A percentile compares a stretch with the other conserved stretches of the same genome.
phyloP scores from a whole-genome alignment of 2,113 vertebrate species.

The Gobius niger region DNA sequence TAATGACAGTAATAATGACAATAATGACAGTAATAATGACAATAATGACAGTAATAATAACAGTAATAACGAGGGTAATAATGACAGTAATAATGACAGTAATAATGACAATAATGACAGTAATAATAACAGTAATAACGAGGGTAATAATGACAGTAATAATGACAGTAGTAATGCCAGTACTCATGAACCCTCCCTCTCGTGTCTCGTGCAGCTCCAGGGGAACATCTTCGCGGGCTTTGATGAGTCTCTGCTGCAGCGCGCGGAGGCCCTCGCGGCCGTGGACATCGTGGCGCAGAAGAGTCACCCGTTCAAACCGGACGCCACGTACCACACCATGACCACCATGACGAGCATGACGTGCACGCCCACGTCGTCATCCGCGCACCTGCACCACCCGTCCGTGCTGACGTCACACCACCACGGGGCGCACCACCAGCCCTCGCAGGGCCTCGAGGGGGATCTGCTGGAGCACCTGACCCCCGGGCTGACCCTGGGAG shows the following conservation, averaged over 20 bases:
- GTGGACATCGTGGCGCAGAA: slow-evolving; percentile 91
- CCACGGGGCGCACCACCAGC: slow-evolving; percentile 79
- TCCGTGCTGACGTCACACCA: slow-evolving; percentile 87
- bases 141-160: no score
- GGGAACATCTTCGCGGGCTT: slow-evolving; percentile 93
- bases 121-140: no score
- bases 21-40: no score
- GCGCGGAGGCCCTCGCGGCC: slow-evolving; percentile 90
- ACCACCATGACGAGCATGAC: slow-evolving; percentile 93
- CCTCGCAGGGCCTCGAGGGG: slow-evolving; percentile 84
- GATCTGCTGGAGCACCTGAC: slow-evolving; percentile 90
- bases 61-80: no score
- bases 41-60: no score
- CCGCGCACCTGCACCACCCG: slow-evolving; percentile 88
- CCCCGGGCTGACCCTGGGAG: slow-evolving; percentile 83
- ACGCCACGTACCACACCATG: slow-evolving; percentile 96
- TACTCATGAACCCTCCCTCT: background rate
- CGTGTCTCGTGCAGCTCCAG: slow-evolving; percentile 79
- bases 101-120: no score
- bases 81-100: no score
- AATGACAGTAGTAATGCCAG: no score
- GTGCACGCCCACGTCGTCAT: slow-evolving; percentile 86
- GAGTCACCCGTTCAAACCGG: slow-evolving; percentile 91
- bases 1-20: no score
- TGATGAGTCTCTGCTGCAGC: slow-evolving; percentile 87